phyloP scores from a whole-genome alignment of 2,888 invertebrate genomes.

The Hipparchia semele region DNA sequence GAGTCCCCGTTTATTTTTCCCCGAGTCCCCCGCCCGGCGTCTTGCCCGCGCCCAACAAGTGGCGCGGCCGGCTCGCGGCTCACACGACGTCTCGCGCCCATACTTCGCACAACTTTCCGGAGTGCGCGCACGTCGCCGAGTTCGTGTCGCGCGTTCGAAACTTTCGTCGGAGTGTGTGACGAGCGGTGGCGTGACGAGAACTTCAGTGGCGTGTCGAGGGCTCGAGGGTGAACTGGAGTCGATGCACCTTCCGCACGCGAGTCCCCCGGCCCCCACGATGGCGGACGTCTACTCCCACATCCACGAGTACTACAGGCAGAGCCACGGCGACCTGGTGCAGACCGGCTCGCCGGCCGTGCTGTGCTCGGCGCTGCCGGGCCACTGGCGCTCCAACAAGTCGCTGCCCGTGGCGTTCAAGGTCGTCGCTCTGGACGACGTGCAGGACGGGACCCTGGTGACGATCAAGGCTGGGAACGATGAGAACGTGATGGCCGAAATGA shows the following conservation, averaged over 20 bases:
- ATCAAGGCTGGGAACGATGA: slow-evolving; percentile 99
- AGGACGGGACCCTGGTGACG: slow-evolving; percentile 96
- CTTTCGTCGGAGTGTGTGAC: slow-evolving; percentile 65
- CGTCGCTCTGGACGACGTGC: slow-evolving; percentile 95
- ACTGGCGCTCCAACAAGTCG: slow-evolving; percentile 99
- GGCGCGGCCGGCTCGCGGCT: slow-evolving; percentile 58
- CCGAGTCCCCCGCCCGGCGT: slow-evolving; percentile 74
- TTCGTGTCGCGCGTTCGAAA: slow-evolving; percentile 56
- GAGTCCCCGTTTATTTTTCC: slow-evolving; percentile 71
- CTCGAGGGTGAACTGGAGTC: slow-evolving; percentile 71
- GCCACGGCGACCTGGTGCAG: slow-evolving; percentile 95
- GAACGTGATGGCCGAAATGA: slow-evolving; percentile 96
- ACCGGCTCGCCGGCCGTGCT: slow-evolving; percentile 98
- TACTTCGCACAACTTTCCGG: slow-evolving; percentile 74
- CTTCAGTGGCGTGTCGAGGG: slow-evolving; percentile 72
- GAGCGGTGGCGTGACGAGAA: slow-evolving; percentile 69
- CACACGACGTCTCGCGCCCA: slow-evolving; percentile 70
- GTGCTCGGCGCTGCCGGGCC: slow-evolving; percentile 96
- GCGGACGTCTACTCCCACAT: slow-evolving; percentile 89
- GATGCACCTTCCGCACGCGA: slow-evolving; percentile 87
- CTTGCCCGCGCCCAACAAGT: slow-evolving; percentile 80
- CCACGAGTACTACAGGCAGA: slow-evolving; percentile 92
- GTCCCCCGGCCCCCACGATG: slow-evolving; percentile 84
- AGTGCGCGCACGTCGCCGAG: slow-evolving; percentile 61
- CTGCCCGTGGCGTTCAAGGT: slow-evolving; percentile 98